phyloP scores from a whole-genome alignment of 2,888 invertebrate genomes.

The Seira musarum region DNA sequence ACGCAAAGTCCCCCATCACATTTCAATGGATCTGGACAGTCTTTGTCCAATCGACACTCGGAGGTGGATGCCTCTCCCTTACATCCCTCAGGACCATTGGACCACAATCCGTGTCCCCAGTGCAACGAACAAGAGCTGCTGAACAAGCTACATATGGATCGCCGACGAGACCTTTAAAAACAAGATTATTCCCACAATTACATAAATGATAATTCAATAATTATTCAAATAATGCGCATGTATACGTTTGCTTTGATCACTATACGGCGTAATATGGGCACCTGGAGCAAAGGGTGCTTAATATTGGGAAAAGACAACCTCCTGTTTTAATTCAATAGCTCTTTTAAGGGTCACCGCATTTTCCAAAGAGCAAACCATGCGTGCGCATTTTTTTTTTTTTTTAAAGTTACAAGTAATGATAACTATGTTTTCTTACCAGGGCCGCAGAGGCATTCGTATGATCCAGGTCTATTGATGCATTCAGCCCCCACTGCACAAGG shows the following conservation, averaged over 20 bases:
- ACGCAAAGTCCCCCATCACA: slow-evolving; percentile 86
- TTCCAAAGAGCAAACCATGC: no score
- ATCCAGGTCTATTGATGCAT: slow-evolving; percentile 85
- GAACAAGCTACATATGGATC: slow-evolving; percentile 87
- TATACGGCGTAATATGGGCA: slow-evolving; percentile 41
- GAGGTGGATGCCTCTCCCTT: slow-evolving; percentile 71
- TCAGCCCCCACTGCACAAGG: slow-evolving; percentile 87
- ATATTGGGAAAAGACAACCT: no score
- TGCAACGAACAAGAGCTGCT: slow-evolving; percentile 86
- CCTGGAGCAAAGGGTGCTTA: no score
- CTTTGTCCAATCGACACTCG: slow-evolving; percentile 79
- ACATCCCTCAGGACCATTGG: slow-evolving; percentile 83
- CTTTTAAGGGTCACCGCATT: no score
- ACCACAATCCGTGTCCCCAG: slow-evolving; percentile 86
- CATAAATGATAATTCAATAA: not conserved
- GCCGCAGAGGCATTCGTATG: slow-evolving; percentile 86
- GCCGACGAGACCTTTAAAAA: slow-evolving; percentile 88
- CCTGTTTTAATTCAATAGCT: no score
- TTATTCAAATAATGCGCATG: not conserved
- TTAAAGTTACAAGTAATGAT: no score
- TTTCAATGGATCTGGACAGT: slow-evolving; percentile 86
- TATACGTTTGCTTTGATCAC: not conserved
- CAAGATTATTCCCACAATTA: slow-evolving; percentile 75
- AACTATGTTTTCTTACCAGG: no score
- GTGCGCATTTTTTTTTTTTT: slow-evolving; percentile 70